phyloP scores from a whole-genome alignment of 2,888 invertebrate genomes.

The Rotaria macrura region DNA sequence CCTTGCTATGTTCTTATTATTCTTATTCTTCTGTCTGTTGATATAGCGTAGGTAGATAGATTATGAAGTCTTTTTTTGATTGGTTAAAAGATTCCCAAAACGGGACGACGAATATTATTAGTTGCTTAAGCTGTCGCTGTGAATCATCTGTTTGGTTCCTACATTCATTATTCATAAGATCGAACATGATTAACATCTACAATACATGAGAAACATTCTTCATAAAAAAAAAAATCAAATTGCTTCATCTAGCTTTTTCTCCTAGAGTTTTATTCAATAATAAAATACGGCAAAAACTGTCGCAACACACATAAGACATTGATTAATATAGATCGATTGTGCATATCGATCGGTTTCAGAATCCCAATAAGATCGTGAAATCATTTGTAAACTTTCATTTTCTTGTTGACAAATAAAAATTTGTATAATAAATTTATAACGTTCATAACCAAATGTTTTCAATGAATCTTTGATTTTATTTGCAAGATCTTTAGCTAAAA shows the following conservation, averaged over 20 bases:
- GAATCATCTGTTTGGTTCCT: background rate
- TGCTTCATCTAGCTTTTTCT: background rate
- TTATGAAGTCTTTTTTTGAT: background rate
- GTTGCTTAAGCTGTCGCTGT: background rate
- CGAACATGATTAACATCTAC: background rate
- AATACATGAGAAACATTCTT: too few species aligned
- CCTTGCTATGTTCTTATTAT: background rate
- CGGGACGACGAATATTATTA: background rate
- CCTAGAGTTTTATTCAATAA: background rate
- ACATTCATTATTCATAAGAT: background rate
- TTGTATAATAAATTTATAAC: slow-evolving; percentile 18
- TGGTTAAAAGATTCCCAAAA: background rate
- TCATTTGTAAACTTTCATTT: background rate
- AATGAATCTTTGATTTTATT: background rate
- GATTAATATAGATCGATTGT: slow-evolving; percentile 10
- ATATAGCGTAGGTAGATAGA: background rate
- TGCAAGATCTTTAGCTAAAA: background rate
- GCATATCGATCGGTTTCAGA: background rate
- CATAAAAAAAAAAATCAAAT: too few species aligned
- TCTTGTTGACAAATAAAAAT: background rate
- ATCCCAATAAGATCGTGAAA: slow-evolving; percentile 11
- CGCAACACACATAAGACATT: background rate
- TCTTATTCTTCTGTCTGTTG: background rate
- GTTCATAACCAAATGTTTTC: background rate
- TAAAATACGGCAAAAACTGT: slow-evolving; percentile 1